These are phyloP conservation scores for Acanthaster planci DNA, from an alignment of 35 echinoderm and acorn worm genomes.

Conservation along the genomic window DNA sequence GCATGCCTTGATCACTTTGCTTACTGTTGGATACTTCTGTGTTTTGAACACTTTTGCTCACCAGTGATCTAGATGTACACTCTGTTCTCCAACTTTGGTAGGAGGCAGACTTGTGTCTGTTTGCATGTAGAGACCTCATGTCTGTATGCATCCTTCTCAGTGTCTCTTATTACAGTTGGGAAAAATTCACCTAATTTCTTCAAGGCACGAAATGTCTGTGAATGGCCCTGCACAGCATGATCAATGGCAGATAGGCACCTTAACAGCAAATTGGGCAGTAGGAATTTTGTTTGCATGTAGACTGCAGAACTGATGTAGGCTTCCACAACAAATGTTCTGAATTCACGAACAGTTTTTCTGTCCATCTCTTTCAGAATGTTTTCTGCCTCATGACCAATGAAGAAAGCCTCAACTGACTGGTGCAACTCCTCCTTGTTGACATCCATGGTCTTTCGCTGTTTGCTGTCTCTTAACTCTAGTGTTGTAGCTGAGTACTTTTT, in stretches of 20 bases:
- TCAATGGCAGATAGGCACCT: slow-evolving; percentile 51
- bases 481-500: too few relatives aligned
- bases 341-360: slow-evolving; percentile 21
- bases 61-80: slow-evolving; percentile 61
- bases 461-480: too few relatives aligned
- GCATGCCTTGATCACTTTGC: slow-evolving; percentile 7
- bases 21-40: slow-evolving; percentile 64
- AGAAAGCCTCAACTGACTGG: slow-evolving; percentile 46
- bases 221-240: slow-evolving; percentile 59
- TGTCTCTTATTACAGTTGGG: slow-evolving; percentile 3
- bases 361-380: slow-evolving; percentile 54
- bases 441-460: too few relatives aligned
- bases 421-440: slow-evolving; percentile 32
- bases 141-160: slow-evolving; percentile 14
- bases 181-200: slow-evolving; percentile 48
- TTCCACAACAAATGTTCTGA: slow-evolving; percentile 38
- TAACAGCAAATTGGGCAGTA: slow-evolving; percentile 43
- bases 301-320: slow-evolving; percentile 43
- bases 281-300: slow-evolving; percentile 54
- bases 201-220: slow-evolving; percentile 31
- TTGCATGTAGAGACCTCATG: slow-evolving; percentile 38
- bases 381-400: slow-evolving; percentile 35
- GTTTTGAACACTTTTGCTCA: slow-evolving; percentile 49
- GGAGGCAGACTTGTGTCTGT: slow-evolving; percentile 35
- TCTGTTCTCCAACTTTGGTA: slow-evolving; percentile 20